These are phyloP conservation scores for Acropora tenuis DNA, from an alignment of 64 coral and sea anemone species.

Conservation along the genomic window DNA sequence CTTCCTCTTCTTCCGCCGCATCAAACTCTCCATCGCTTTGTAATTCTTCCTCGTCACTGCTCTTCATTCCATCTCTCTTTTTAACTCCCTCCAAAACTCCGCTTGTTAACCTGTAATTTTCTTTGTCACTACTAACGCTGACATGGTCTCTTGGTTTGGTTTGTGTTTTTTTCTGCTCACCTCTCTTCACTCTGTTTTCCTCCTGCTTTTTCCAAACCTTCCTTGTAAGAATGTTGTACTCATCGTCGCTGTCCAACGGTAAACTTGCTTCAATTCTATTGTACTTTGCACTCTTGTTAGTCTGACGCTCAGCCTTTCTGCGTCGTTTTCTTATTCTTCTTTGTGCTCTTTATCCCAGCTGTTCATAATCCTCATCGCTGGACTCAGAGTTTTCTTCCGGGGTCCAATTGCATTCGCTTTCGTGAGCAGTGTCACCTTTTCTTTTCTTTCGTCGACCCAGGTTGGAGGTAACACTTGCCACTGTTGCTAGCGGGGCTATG, in stretches of 20 bases:
- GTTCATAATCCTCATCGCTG: constrained; percentile 41
- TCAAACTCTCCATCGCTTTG: background rate
- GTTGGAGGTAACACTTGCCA: background rate
- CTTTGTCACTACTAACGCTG: background rate
- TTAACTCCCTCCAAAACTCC: constrained; percentile 4
- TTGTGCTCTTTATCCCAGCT: constrained; percentile 7
- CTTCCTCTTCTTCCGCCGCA: background rate
- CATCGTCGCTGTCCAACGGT: constrained; percentile 29
- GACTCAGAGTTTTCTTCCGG: constrained; percentile 25
- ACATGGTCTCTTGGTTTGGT: background rate
- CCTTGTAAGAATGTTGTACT: constrained; percentile 21
- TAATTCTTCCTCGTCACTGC: constrained; percentile 16
- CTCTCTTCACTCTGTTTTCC: background rate
- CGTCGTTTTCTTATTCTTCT: constrained; percentile 1
- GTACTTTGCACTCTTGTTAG: background rate
- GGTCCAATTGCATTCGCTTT: background rate
- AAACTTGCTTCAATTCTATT: background rate
- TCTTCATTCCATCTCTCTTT: constrained; percentile 15
- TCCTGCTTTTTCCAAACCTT: constrained; percentile 9
- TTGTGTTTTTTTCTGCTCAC: background rate
- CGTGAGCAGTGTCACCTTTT: constrained; percentile 11
- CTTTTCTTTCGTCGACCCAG: background rate
- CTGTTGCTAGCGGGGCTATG: constrained; percentile 4
- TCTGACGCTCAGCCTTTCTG: background rate
- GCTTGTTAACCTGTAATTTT: constrained; percentile 41